These are phyloP conservation scores for Sebastes diploproa DNA, from an alignment of 2,797 vertebrate species.

Conservation along the genomic window DNA sequence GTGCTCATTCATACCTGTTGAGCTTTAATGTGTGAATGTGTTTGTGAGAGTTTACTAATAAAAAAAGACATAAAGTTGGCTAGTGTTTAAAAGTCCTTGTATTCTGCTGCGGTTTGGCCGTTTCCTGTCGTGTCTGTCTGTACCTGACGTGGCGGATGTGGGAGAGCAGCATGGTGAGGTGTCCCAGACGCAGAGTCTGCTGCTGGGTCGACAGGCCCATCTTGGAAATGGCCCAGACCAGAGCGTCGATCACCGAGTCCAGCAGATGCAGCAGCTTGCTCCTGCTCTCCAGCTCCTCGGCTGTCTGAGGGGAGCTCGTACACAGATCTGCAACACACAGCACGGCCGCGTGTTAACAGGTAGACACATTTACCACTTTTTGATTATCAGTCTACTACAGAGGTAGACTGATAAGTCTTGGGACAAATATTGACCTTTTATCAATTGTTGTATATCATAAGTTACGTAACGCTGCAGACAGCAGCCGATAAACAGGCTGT, in stretches of 20 bases:
- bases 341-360: background rate
- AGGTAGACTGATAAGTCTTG: background rate
- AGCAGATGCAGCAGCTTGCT: slow-evolving; percentile 91
- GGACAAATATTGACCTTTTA: background rate
- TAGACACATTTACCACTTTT: too few relatives aligned
- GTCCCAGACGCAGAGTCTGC: slow-evolving; percentile 90
- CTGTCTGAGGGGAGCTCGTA: slow-evolving; percentile 72
- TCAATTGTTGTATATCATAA: background rate
- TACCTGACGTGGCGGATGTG: slow-evolving; percentile 95
- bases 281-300: slow-evolving; percentile 89
- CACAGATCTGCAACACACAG: slow-evolving; percentile 82
- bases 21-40: accelerated
- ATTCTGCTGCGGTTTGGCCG: background rate
- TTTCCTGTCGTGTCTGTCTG: background rate
- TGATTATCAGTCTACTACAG: background rate
- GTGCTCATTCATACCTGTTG: background rate
- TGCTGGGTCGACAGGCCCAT: slow-evolving; percentile 89
- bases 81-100: accelerated
- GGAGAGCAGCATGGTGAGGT: slow-evolving; percentile 95
- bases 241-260: slow-evolving; percentile 90
- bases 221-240: slow-evolving; percentile 95
- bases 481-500: too few relatives aligned
- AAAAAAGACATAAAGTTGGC: background rate
- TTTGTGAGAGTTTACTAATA: background rate
- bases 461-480: too few relatives aligned